phyloP scores from a whole-genome alignment of 2,113 vertebrate genomes.

The Myrmecophaga tridactyla region DNA sequence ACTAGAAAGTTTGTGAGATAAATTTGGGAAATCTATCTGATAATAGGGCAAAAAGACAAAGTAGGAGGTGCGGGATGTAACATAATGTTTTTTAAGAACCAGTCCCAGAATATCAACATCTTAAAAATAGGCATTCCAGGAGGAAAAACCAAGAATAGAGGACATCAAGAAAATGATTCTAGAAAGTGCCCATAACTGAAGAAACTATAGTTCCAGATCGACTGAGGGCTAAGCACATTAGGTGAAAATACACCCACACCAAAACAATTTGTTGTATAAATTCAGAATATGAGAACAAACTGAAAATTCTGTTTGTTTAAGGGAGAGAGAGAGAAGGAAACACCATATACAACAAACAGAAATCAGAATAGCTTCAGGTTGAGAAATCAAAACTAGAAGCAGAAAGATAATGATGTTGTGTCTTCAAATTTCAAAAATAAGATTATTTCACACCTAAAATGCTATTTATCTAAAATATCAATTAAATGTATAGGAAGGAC shows the following conservation, averaged over 20 bases:
- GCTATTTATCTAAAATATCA: not conserved
- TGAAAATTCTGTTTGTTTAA: not conserved
- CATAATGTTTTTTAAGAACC: too few species aligned
- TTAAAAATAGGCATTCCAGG: not conserved
- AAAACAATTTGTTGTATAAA: not conserved
- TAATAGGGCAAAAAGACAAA: not conserved
- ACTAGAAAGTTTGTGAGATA: not conserved
- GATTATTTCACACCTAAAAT: not conserved
- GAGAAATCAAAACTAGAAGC: not conserved
- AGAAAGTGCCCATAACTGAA: not conserved
- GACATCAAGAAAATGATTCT: not conserved
- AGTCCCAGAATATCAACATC: not conserved
- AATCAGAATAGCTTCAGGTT: not conserved
- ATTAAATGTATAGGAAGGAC: not conserved
- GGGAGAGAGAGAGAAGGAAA: not conserved
- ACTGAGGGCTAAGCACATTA: not conserved
- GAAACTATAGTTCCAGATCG: not conserved
- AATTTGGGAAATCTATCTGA: not conserved
- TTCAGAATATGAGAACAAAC: not conserved
- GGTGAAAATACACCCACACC: not conserved
- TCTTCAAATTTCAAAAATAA: not conserved
- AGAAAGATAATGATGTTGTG: not conserved
- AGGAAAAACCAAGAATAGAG: not conserved
- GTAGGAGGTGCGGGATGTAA: not conserved
- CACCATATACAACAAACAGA: not conserved